Base-by-base conservation (phyloP, 2,113 vertebrate genomes). In the Bungarus multicinctus region DNA sequence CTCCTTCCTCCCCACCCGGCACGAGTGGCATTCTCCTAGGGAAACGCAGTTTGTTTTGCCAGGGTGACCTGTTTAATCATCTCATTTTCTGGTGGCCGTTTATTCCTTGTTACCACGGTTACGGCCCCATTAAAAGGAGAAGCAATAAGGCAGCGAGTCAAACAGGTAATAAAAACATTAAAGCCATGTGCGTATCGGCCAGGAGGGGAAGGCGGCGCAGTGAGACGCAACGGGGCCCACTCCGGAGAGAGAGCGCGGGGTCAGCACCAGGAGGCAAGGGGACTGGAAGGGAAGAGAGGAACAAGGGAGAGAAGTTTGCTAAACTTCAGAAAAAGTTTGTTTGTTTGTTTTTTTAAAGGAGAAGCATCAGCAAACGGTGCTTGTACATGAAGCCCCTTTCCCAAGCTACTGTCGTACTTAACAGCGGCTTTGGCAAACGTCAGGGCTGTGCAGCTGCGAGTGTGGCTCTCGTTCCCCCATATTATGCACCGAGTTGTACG, bases 111-210 rank as follows among this genome's bases (percentile, higher is more conserved):
- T 99, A 99, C 99, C 99, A 99, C 98, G 99, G 99, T 99, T 99
- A 99, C 99, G 98, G 98, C 98, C 99, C 99, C 99, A 99, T 99
- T 99, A 99, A 99, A 98, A 98, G 98, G 98, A 99, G 99, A 99
- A 99, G 99, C 99, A 99, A 99, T 99, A 99, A 99, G 99, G 98
- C 99, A 98, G 98, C 97, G 99, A 99, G 99, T 99, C 99, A 99
- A 99, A 99, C 99, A 99, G 99, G 99, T 99, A 99, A 99, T 99
- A 99, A 99, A 99, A 99, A 99, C 99, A 99, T 99, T 99, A 99
- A 99, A 98, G 99, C 98, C 98, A 98, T 99, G 98, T 99, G 98
- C 97, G 97, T 96, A 90, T 98, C 98, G 98, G 97, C 98, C 98
- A 98, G 98, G 98, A 95, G 95, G 97, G 90, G 96, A 94, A 96